These are phyloP conservation scores for Hipposideros armiger DNA, from an alignment of 2,113 vertebrate genomes.

Conservation along the genomic window DNA sequence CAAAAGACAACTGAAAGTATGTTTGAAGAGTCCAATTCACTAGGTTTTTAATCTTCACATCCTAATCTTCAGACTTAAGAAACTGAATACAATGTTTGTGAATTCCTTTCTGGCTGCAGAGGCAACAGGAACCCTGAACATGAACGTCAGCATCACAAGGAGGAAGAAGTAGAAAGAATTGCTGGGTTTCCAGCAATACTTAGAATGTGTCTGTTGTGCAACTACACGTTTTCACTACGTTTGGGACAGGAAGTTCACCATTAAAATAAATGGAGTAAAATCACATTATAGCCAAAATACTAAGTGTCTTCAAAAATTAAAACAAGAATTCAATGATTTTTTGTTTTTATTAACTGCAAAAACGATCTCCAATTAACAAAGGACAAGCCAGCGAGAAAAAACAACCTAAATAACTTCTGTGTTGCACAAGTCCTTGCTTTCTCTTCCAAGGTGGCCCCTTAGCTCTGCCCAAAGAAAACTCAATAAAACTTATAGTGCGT, in stretches of 20 bases:
- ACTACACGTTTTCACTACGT: neutral
- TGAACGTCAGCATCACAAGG: neutral
- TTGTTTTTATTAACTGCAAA: neutral
- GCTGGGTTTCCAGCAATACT: neutral
- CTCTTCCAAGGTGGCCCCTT: neutral
- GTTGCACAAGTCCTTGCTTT: neutral
- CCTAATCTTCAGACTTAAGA: neutral
- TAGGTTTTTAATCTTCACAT: neutral
- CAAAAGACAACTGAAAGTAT: neutral
- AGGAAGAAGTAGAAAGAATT: neutral
- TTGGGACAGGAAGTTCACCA: neutral
- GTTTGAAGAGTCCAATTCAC: neutral
- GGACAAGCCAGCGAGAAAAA: neutral
- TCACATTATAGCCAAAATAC: neutral
- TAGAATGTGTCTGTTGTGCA: neutral
- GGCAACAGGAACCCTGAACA: neutral
- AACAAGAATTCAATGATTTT: slow-evolving; percentile 38
- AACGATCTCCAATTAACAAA: neutral
- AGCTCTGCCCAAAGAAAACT: neutral
- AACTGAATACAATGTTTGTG: neutral
- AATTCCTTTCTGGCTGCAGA: neutral
- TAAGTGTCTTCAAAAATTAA: slow-evolving; percentile 3
- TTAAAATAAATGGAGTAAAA: slow-evolving; percentile 47
- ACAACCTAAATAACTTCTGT: neutral
- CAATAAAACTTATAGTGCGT: neutral